Evolutionary conservation across 2,797 vertebrate species (phyloP).

Genomic region (Lerista edwardsae): DNA sequence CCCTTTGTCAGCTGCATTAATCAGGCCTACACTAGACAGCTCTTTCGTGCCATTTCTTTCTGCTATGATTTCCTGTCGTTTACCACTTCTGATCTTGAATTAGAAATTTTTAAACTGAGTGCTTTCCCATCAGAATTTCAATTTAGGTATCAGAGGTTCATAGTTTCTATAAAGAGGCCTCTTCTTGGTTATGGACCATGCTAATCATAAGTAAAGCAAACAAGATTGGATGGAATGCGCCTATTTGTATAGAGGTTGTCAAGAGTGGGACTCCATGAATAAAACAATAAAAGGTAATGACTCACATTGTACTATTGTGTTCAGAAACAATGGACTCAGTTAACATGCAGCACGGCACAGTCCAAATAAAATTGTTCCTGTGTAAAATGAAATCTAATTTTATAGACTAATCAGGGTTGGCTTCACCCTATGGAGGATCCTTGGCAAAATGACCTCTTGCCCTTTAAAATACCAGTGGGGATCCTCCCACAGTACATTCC

Average conservation of each 20-base stretch:
- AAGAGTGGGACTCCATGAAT: background rate
- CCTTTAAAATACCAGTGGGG: background rate
- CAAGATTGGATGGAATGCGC: background rate
- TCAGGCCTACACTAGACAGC: constrained; percentile 15
- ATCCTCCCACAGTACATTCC: too few relatives aligned
- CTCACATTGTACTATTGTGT: background rate
- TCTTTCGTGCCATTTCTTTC: constrained; percentile 8
- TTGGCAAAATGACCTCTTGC: background rate
- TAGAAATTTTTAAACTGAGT: constrained; percentile 1
- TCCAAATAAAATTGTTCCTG: background rate
- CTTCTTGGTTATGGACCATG: background rate
- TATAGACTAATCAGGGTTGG: background rate
- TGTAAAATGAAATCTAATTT: background rate
- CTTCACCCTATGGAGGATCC: background rate
- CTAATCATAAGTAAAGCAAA: background rate
- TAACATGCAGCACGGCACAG: background rate
- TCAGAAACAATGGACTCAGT: background rate
- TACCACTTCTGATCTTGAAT: background rate
- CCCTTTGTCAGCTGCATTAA: constrained; percentile 21
- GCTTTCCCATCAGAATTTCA: constrained; percentile 5
- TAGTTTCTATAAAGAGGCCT: background rate
- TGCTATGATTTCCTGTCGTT: constrained; percentile 2
- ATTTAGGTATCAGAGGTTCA: background rate
- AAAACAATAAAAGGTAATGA: background rate
- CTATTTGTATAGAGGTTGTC: constrained; percentile 19